phyloP scores from a whole-genome alignment of 1,140 invertebrate species.

The Mamestra configurata region DNA sequence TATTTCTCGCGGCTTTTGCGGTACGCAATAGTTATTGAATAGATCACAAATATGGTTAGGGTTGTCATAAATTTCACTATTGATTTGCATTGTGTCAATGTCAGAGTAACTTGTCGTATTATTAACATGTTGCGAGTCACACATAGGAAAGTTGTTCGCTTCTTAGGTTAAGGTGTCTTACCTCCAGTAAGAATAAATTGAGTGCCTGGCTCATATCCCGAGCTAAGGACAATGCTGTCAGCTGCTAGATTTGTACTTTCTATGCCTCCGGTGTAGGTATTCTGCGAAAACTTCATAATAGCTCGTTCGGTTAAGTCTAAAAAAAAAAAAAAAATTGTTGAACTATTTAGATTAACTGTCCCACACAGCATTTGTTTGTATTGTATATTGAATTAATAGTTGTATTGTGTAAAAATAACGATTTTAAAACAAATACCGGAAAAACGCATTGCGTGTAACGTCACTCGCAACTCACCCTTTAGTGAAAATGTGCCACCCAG shows the following conservation, averaged over 20 bases:
- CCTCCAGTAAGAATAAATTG: constrained; percentile 64
- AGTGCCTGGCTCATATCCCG: constrained; percentile 59
- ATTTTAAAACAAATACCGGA: no score
- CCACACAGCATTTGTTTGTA: no score
- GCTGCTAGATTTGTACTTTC: constrained; percentile 58
- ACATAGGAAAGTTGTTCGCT: no score
- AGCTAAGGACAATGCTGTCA: constrained; percentile 62
- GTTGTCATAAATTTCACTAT: neutral
- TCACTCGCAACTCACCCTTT: no score
- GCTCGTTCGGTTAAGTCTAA: constrained; percentile 67
- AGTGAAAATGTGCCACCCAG: no score
- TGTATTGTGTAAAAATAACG: no score
- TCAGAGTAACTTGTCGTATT: neutral
- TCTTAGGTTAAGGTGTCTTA: constrained; percentile 28
- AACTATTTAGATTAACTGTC: no score
- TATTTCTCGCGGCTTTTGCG: no score
- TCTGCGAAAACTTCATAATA: constrained; percentile 66
- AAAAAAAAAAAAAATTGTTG: neutral
- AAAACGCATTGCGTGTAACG: no score
- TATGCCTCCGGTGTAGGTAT: constrained; percentile 65
- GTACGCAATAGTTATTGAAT: neutral
- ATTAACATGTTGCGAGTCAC: neutral
- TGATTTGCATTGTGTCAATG: neutral
- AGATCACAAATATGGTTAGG: neutral
- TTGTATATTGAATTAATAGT: no score